These are phyloP conservation scores for Bombus pyrosoma DNA, from an alignment of 1,140 invertebrate genomes.

Conservation along the genomic window DNA sequence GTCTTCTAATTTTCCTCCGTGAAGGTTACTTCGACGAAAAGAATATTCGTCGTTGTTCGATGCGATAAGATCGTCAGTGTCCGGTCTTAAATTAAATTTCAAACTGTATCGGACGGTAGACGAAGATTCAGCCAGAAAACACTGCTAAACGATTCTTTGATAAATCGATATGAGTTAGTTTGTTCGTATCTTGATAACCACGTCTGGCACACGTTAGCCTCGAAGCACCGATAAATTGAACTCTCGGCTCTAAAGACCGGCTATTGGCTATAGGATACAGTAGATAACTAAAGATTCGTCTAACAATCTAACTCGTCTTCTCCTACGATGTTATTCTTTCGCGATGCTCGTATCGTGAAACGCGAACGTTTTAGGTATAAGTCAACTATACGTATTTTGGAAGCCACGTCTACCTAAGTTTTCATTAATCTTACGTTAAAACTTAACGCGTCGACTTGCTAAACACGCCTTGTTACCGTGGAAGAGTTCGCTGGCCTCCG, in stretches of 20 bases:
- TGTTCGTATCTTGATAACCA: constrained; percentile 28
- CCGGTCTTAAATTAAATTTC: neutral
- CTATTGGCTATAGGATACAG: neutral
- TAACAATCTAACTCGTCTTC: neutral
- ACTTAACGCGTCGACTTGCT: constrained; percentile 23
- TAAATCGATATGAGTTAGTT: constrained; percentile 19
- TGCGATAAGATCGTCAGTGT: neutral
- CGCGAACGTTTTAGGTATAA: neutral
- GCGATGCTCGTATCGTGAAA: neutral
- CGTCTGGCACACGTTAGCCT: constrained; percentile 11
- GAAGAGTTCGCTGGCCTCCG: neutral
- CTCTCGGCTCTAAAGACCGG: constrained; percentile 1
- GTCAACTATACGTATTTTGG: neutral
- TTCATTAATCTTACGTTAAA: constrained; percentile 29
- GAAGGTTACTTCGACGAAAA: neutral
- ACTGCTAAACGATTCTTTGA: constrained; percentile 5
- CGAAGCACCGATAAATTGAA: constrained; percentile 29
- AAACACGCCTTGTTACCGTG: neutral
- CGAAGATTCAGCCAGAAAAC: neutral
- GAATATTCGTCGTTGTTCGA: neutral
- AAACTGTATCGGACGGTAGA: neutral
- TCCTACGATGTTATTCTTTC: neutral
- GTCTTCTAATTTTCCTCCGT: neutral
- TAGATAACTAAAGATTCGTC: too few relatives aligned
- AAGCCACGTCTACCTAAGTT: neutral